phyloP scores from a whole-genome alignment of 2,888 invertebrate species.

The Notodonta dromedarius region DNA sequence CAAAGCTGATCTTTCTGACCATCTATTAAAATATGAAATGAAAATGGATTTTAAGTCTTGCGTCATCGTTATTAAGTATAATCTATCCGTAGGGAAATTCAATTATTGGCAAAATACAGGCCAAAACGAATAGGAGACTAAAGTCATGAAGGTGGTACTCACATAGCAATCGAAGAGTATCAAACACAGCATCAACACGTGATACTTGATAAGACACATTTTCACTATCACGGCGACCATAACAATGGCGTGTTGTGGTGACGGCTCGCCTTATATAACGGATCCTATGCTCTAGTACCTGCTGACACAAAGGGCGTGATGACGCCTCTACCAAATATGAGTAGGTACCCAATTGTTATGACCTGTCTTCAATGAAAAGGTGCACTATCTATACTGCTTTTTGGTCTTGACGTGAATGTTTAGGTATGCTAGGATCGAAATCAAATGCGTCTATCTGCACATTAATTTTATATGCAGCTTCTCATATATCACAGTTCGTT shows the following conservation, averaged over 20 bases:
- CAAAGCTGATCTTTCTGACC: no score
- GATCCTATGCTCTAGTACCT: slow-evolving; percentile 52
- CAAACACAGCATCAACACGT: slow-evolving; percentile 49
- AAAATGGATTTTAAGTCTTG: no score
- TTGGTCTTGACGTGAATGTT: background rate
- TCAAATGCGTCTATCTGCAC: no score
- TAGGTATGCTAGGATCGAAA: no score
- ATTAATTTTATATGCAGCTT: no score
- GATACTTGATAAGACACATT: slow-evolving; percentile 55
- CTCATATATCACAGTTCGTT: no score
- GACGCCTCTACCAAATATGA: slow-evolving; percentile 23
- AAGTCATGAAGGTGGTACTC: slow-evolving; percentile 38
- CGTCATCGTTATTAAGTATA: no score
- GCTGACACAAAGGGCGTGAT: slow-evolving; percentile 27
- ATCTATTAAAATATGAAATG: no score
- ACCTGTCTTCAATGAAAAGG: background rate
- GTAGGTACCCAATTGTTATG: slow-evolving; percentile 3
- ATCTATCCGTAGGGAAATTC: no score
- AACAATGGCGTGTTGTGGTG: slow-evolving; percentile 41
- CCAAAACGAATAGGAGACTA: no score
- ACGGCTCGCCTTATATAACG: slow-evolving; percentile 47
- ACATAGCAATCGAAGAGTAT: slow-evolving; percentile 53
- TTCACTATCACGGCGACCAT: slow-evolving; percentile 35
- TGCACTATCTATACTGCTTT: background rate
- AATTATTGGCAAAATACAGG: no score